Percentiles rank a stretch among this genome's conserved stretches.
phyloP scores from a whole-genome alignment of 2,797 vertebrate genomes.

The Vipera ursinii region DNA sequence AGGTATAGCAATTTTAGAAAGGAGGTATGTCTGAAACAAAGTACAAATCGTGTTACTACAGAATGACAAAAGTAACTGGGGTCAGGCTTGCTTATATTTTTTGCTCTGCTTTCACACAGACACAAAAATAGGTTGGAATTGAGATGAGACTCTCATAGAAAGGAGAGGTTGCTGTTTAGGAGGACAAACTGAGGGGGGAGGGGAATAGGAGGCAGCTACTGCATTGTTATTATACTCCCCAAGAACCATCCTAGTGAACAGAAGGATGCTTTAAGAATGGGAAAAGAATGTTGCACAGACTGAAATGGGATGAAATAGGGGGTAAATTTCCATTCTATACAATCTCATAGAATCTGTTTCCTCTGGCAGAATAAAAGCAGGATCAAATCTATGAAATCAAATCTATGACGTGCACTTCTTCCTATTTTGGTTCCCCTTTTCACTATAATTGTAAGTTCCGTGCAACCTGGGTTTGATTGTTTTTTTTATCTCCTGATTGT shows the following conservation, averaged over 20 bases:
- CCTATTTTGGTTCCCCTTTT: background rate
- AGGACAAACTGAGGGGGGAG: no score
- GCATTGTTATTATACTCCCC: background rate
- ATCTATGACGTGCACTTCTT: background rate
- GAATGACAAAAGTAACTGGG: background rate
- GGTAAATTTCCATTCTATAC: no score
- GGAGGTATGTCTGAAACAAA: slow-evolving; percentile 65
- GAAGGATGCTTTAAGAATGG: background rate
- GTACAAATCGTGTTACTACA: background rate
- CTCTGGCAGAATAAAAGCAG: background rate
- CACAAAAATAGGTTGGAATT: no score
- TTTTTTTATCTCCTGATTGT: background rate
- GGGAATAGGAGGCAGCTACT: background rate
- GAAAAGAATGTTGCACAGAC: no score
- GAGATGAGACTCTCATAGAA: background rate
- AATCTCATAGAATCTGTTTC: background rate
- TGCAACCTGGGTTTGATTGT: background rate
- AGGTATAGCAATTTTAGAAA: slow-evolving; percentile 80
- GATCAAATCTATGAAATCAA: background rate
- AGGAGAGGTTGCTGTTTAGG: background rate
- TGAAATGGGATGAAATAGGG: background rate
- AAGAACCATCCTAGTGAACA: background rate
- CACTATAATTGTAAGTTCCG: background rate
- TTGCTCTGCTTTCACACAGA: background rate
- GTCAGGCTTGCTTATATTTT: background rate